phyloP scores from a whole-genome alignment of 2,888 invertebrate genomes.

The Scaptomyza tumidula region DNA sequence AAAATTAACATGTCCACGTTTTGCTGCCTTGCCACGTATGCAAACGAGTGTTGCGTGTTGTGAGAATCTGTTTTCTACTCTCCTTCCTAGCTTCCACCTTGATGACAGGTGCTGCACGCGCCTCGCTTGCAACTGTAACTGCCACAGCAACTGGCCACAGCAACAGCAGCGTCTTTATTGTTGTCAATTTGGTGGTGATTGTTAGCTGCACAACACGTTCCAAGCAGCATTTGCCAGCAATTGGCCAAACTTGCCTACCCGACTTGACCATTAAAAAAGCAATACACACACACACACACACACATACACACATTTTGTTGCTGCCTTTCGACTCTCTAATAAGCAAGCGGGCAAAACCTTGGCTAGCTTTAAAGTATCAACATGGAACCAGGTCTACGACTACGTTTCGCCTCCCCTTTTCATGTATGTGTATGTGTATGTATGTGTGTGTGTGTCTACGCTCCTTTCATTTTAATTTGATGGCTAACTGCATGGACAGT shows the following conservation, averaged over 20 bases:
- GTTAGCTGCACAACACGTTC: conserved; percentile 38
- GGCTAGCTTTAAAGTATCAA: not conserved
- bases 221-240: conserved; percentile 25
- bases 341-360: conserved; percentile 3
- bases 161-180: conserved; percentile 52
- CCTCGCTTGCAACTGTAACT: conserved; percentile 9
- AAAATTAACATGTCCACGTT: conserved; percentile 76
- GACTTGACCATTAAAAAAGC: not conserved
- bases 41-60: conserved; percentile 66
- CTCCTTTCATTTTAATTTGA: conserved; percentile 3
- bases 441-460: too few species aligned
- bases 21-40: conserved; percentile 38
- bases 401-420: not conserved
- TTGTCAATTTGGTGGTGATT: conserved; percentile 75
- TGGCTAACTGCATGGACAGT: not conserved
- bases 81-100: not conserved
- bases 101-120: conserved; percentile 54
- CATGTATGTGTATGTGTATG: too few species aligned
- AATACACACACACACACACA: not conserved
- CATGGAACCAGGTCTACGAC: not conserved
- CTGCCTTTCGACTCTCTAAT: too few species aligned
- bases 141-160: conserved; percentile 24
- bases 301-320: too few species aligned
- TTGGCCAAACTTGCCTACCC: conserved; percentile 4
- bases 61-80: conserved; percentile 30